Base-by-base conservation (phyloP, 2,888 invertebrate genomes). In the Zele albiditarsus region DNA sequence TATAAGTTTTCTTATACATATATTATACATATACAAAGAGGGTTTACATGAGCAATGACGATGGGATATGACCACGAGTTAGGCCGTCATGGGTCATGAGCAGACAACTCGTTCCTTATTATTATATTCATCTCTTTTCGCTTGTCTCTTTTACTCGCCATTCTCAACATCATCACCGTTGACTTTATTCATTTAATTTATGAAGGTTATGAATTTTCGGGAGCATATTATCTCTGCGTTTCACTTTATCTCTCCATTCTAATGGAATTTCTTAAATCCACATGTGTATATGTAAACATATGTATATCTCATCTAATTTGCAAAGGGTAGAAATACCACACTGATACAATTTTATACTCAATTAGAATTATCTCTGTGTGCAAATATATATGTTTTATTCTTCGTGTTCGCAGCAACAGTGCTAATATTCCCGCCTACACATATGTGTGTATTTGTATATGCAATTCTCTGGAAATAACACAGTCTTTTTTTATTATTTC, bases 31-130 rank as follows among this genome's bases (percentile, higher is more conserved):
- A 20, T 20, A 53, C n/a, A 8, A 20, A 53, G 20, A 20, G 20
- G 46, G 20, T n/a, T 53, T 53, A 53, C 20, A 53, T 20, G 53
- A 20, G 53, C 53, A 53, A 69, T 53, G 28, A 42, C 53, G 33
- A 53, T 63, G 68, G 57, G 57, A 69, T 69, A 69, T 65, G 38
- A 65, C 53, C 57, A 49, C 72, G 78, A 75, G 75, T 70, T 81
- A 79, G 83, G 81, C 81, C 83, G 83, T 82, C 80, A 79, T 79
- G 81, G 81, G 82, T 83, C 79, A 80, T 78, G 80, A 78, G 74
- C 79, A 77, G 77, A 74, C 62, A 31, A 53, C 57, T 31, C 31
- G 53, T 69, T 69, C 28, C 49, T 69, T 53, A 38, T 65, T 42
- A 20, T 33, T 65, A 65, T 20, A 65, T 23, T 33, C 31, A 63